phyloP scores from a whole-genome alignment of 2,797 vertebrate species.

The Oryzias dopingdopingensis region DNA sequence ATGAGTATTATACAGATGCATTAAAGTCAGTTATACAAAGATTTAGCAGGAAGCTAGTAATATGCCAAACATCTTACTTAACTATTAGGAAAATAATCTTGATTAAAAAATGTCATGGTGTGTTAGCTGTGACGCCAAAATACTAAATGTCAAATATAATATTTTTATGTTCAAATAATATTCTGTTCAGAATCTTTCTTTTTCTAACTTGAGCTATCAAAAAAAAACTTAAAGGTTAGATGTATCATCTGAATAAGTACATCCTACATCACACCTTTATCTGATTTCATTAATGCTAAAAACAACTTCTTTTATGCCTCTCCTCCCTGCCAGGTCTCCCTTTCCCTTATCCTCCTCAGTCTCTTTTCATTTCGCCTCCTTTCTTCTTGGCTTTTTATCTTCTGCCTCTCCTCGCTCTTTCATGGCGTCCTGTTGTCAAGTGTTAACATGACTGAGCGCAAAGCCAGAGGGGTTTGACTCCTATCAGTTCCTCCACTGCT shows the following conservation, averaged over 20 bases:
- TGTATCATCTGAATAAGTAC: constrained; percentile 11
- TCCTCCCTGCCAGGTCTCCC: constrained; percentile 2
- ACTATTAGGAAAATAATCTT: too few relatives aligned
- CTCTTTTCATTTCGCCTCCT: constrained; percentile 28
- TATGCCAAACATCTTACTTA: too few relatives aligned
- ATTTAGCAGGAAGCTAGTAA: too few relatives aligned
- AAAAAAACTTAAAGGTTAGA: constrained; percentile 21
- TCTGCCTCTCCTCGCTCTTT: constrained; percentile 55
- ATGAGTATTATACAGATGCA: too few relatives aligned
- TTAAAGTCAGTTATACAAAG: too few relatives aligned
- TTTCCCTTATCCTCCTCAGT: constrained; percentile 24
- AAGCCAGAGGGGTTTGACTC: constrained; percentile 55
- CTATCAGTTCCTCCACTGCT: constrained; percentile 48
- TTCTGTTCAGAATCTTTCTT: too few relatives aligned
- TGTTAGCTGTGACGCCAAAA: too few relatives aligned
- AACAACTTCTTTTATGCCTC: constrained; percentile 29
- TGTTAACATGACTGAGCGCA: constrained; percentile 62
- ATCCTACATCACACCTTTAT: constrained; percentile 32
- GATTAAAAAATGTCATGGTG: too few relatives aligned
- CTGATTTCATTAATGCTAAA: constrained; percentile 49
- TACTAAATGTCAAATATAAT: too few relatives aligned
- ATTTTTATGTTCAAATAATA: too few relatives aligned
- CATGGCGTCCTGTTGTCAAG: constrained; percentile 59
- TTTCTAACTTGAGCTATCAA: background rate
- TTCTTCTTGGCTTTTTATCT: constrained; percentile 62